Conservation (phyloP, 2,113 vertebrate species). For the Mesoclemmys tuberculata region DNA sequence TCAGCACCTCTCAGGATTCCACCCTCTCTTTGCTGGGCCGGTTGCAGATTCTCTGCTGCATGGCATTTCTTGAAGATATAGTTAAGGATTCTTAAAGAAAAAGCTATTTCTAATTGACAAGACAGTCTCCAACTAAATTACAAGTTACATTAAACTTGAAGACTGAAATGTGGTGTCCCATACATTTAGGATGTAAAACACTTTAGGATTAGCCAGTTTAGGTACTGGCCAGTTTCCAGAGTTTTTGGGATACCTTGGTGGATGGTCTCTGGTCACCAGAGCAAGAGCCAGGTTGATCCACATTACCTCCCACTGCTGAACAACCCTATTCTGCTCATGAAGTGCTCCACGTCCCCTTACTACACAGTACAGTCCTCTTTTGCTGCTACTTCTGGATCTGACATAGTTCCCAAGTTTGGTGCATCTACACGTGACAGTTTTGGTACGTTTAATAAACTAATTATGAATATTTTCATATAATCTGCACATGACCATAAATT, state of each 20-base stretch:
- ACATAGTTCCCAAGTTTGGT: neutral
- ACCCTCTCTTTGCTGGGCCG: neutral
- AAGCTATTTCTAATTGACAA: neutral
- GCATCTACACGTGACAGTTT: neutral
- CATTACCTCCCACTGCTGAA: neutral
- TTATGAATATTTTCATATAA: neutral
- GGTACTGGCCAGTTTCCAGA: neutral
- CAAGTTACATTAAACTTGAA: neutral
- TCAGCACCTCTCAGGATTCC: neutral
- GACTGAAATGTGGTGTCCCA: neutral
- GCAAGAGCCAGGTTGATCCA: neutral
- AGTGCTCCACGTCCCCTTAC: neutral
- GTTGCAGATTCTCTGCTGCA: neutral
- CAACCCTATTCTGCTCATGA: neutral
- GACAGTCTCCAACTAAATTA: neutral
- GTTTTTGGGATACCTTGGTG: neutral
- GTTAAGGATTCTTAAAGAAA: neutral
- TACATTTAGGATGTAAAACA: neutral
- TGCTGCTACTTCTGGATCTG: neutral
- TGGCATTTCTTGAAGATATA: neutral
- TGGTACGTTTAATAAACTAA: neutral
- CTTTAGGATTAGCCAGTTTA: neutral
- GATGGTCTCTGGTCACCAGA: neutral
- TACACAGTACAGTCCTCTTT: neutral
- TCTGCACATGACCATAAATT: neutral